Conservation (phyloP, 1,140 invertebrate genomes). For the Polypedilum vanderplanki region DNA sequence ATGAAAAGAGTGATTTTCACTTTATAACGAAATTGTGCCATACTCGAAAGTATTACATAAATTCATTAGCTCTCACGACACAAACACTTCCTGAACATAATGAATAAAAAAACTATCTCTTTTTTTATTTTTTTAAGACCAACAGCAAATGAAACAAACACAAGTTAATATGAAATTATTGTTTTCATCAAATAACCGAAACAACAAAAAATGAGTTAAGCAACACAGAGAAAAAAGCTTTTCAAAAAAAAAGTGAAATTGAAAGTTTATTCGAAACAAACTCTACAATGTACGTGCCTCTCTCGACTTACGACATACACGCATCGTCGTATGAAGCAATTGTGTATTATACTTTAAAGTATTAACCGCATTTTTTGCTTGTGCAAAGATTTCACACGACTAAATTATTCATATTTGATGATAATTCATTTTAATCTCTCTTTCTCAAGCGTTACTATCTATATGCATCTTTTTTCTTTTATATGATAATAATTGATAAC, state of each 20-base stretch:
- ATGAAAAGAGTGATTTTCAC: too few species aligned
- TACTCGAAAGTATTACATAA: conserved; percentile 19
- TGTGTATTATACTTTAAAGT: not conserved
- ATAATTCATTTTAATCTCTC: too few species aligned
- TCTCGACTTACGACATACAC: conserved; percentile 10
- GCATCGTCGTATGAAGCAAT: not conserved
- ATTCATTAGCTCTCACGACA: not conserved
- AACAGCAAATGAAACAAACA: not conserved
- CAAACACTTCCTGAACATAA: conserved; percentile 12
- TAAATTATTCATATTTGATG: not conserved
- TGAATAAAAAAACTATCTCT: not conserved
- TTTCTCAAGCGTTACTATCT: too few species aligned
- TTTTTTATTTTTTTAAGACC: not conserved
- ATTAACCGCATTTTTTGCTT: not conserved
- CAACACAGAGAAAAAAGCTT: not conserved
- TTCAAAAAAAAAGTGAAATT: conserved; percentile 14
- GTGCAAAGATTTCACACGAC: not conserved
- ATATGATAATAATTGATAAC: too few species aligned
- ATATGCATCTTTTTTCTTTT: too few species aligned
- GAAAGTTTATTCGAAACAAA: not conserved
- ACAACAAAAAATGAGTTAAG: not conserved
- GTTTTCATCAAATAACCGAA: not conserved
- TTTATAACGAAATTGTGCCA: not conserved
- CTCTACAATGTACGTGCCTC: not conserved
- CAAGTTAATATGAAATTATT: not conserved